phyloP scores from a whole-genome alignment of 2,888 invertebrate species.

The Cantharis rustica region DNA sequence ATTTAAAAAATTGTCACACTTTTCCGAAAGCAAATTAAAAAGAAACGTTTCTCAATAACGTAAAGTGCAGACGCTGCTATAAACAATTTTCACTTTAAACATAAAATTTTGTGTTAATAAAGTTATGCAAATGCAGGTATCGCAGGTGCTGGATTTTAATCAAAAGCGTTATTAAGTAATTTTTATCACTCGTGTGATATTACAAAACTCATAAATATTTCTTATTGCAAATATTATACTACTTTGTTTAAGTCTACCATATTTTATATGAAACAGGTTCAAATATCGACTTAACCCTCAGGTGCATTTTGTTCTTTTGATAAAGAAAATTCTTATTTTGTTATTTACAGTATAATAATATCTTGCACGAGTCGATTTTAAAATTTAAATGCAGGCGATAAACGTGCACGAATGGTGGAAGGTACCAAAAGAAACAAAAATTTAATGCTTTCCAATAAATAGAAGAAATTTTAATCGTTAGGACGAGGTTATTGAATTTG shows the following conservation, averaged over 20 bases:
- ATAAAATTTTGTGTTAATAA: not conserved
- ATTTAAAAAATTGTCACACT: conserved; percentile 10
- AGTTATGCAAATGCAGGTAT: not conserved
- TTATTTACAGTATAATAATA: not conserved
- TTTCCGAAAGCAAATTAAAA: not conserved
- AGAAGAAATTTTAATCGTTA: not conserved
- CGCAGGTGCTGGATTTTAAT: not conserved
- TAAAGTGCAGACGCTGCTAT: not conserved
- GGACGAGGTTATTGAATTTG: not conserved
- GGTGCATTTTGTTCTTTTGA: conserved; percentile 10
- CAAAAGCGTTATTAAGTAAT: not conserved
- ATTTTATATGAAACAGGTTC: conserved; percentile 2
- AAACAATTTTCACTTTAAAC: not conserved
- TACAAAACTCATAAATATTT: not conserved
- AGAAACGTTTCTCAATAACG: not conserved
- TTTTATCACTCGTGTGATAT: not conserved
- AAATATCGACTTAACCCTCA: conserved; percentile 9
- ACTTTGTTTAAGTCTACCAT: not conserved
- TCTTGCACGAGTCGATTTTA: conserved; percentile 6
- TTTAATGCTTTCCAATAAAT: not conserved
- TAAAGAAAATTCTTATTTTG: conserved; percentile 9
- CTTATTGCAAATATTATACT: not conserved
- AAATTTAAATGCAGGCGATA: not conserved
- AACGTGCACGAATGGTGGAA: not conserved
- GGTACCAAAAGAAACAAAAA: not conserved